phyloP scores from a whole-genome alignment of 2,797 vertebrate genomes.

The Pyrocephalus nanus region DNA sequence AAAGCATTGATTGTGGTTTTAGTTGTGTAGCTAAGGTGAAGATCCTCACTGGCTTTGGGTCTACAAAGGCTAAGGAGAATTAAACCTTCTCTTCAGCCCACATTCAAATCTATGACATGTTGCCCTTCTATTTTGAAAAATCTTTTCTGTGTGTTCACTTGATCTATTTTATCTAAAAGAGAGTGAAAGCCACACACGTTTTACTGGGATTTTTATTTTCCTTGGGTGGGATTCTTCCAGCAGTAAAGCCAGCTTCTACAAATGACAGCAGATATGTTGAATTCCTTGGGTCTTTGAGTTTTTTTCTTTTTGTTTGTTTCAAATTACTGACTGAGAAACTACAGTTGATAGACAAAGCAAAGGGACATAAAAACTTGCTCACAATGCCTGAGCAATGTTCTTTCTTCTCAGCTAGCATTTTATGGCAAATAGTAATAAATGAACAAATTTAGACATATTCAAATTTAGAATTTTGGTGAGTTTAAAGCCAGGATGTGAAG shows the following conservation, averaged over 20 bases:
- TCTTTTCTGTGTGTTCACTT: background rate
- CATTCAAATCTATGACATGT: background rate
- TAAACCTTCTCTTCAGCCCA: background rate
- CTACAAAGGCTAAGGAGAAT: background rate
- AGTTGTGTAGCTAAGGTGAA: background rate
- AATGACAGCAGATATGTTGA: background rate
- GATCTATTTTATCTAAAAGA: background rate
- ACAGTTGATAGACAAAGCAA: background rate
- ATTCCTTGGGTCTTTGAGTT: background rate
- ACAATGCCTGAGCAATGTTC: background rate
- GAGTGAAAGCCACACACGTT: background rate
- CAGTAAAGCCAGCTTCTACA: background rate
- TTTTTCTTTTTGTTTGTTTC: background rate
- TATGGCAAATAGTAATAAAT: background rate
- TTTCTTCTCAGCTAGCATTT: background rate
- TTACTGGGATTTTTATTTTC: background rate
- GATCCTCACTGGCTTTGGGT: background rate
- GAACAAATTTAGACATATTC: background rate
- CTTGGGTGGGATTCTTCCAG: fast-evolving
- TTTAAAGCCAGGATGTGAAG: background rate
- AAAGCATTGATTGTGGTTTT: background rate
- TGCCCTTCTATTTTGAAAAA: background rate
- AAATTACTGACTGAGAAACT: background rate
- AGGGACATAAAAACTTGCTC: background rate
- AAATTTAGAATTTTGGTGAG: background rate